Percentiles rank a stretch among this genome's conserved stretches.
These are phyloP conservation scores for Rhinichthys klamathensis DNA, from an alignment of 2,113 vertebrate species.

Conservation along the genomic window DNA sequence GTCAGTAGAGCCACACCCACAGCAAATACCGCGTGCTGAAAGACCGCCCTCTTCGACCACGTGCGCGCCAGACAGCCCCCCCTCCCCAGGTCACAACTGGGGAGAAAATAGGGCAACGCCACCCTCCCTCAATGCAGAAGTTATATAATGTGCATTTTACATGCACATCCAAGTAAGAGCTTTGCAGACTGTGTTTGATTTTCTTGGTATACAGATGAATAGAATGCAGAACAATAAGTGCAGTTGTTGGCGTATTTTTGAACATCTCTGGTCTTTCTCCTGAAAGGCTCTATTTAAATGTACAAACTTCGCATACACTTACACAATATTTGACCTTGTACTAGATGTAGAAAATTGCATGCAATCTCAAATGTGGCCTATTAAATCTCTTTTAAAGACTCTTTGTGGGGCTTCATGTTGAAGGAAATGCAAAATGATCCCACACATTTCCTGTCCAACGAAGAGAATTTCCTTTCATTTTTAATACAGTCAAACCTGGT, in stretches of 20 bases:
- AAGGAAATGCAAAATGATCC: background rate
- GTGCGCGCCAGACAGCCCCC: constrained; percentile 64
- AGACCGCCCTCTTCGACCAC: constrained; percentile 66
- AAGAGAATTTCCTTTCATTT: background rate
- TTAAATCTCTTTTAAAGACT: background rate
- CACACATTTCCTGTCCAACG: background rate
- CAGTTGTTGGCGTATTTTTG: background rate
- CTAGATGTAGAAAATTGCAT: too few species aligned
- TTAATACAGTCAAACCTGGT: background rate
- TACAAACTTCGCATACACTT: background rate
- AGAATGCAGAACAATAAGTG: background rate
- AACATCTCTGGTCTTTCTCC: background rate
- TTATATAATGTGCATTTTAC: constrained; percentile 72
- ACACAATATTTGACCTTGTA: background rate
- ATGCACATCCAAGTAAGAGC: constrained; percentile 57
- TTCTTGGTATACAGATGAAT: background rate
- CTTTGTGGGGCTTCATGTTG: background rate
- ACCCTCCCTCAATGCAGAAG: constrained; percentile 57
- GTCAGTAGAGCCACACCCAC: constrained; percentile 66
- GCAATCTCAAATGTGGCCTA: background rate
- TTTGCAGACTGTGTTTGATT: constrained; percentile 13
- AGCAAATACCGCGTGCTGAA: constrained; percentile 60
- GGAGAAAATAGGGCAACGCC: constrained; percentile 68
- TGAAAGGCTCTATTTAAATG: background rate
- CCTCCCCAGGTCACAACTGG: constrained; percentile 60